These are phyloP conservation scores for Astyanax mexicanus DNA, from an alignment of 2,797 vertebrate genomes.

Conservation along the genomic window DNA sequence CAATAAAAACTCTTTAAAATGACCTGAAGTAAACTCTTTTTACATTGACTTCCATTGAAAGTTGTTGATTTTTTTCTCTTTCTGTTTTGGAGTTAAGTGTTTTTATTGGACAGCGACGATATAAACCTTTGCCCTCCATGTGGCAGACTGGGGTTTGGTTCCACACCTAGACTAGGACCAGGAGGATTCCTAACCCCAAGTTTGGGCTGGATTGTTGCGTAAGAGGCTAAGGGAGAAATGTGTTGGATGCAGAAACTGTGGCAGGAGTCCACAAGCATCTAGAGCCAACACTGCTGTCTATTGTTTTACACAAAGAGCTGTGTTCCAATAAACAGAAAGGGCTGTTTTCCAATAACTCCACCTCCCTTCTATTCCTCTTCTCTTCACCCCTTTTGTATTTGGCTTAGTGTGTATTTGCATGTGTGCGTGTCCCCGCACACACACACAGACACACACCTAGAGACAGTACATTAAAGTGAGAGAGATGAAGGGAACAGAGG, in stretches of 20 bases:
- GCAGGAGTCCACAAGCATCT: neutral
- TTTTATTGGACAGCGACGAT: no score
- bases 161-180: no score
- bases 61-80: no score
- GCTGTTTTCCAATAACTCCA: neutral
- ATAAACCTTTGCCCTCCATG: no score
- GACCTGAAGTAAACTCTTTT: no score
- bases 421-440: neutral
- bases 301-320: constrained; percentile 8
- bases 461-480: constrained; percentile 35
- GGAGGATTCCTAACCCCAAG: no score
- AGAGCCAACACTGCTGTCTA: neutral
- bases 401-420: neutral
- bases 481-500: constrained; percentile 40
- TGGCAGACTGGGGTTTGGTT: no score
- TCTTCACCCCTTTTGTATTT: neutral
- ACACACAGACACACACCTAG: neutral
- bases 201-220: neutral
- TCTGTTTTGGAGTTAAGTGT: no score
- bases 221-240: neutral
- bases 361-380: no score
- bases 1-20: no score
- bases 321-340: neutral
- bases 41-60: no score
- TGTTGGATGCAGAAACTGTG: neutral